These are phyloP conservation scores for Mechanitis messenoides DNA, from an alignment of 2,888 invertebrate species.

Conservation along the genomic window DNA sequence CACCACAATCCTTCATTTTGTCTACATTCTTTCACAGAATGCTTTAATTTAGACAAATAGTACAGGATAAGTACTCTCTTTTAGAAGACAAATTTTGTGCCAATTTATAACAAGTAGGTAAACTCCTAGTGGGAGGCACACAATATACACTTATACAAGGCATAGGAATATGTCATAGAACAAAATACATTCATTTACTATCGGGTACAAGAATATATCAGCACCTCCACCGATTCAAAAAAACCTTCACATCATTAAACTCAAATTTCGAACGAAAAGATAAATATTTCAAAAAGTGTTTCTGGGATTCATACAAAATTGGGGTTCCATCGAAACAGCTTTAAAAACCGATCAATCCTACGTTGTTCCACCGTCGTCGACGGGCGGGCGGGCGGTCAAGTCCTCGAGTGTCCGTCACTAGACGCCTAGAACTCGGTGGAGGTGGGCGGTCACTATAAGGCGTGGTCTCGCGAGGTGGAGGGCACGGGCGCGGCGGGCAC, in stretches of 20 bases:
- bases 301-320: constrained; percentile 13
- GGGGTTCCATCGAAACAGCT: constrained; percentile 17
- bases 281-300: constrained; percentile 9
- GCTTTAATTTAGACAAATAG: constrained; percentile 11
- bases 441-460: constrained; percentile 57
- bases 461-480: constrained; percentile 44
- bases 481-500: constrained; percentile 38
- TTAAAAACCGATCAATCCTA: constrained; percentile 5
- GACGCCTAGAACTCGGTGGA: constrained; percentile 39
- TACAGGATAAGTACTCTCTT: constrained; percentile 5
- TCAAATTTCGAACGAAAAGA: constrained; percentile 1
- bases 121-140: constrained; percentile 3
- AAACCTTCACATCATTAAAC: background rate
- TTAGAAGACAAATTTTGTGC: constrained; percentile 13
- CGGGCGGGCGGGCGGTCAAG: background rate
- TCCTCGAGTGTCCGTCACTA: no score
- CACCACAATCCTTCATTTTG: background rate
- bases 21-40: background rate
- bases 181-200: constrained; percentile 1
- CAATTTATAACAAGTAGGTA: constrained; percentile 7
- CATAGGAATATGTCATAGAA: background rate
- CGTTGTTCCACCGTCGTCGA: constrained; percentile 3
- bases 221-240: background rate
- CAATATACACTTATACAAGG: background rate
- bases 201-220: background rate